Conservation (phyloP, 2,113 vertebrate species). For the Micromys minutus region DNA sequence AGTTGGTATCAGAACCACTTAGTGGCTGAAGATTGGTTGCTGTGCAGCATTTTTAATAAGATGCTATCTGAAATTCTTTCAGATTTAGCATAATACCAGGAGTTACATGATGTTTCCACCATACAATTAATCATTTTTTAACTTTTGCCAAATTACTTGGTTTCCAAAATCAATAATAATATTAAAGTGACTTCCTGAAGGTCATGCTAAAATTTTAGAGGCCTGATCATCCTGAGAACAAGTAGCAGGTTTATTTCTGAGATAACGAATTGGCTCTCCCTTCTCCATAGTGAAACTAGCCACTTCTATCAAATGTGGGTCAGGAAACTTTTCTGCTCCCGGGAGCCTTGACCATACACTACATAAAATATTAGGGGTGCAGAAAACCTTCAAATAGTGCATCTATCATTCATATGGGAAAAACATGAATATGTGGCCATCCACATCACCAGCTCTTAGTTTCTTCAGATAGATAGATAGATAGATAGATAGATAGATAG, state of each 20-base stretch:
- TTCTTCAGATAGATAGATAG: no score
- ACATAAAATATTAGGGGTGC: neutral
- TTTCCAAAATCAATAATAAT: constrained; percentile 26
- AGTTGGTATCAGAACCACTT: neutral
- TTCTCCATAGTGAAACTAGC: neutral
- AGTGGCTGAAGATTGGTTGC: neutral
- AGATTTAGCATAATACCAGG: neutral
- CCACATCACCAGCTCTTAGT: neutral
- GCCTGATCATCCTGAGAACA: neutral
- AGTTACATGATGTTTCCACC: neutral
- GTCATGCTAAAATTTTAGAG: constrained; percentile 22
- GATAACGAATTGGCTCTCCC: neutral
- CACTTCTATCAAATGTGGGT: neutral
- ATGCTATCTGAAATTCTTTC: constrained; percentile 16
- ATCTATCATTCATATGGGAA: neutral
- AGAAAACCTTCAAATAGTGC: neutral
- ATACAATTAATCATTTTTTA: neutral
- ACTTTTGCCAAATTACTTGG: neutral
- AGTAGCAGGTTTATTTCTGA: neutral
- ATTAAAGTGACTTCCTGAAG: constrained; percentile 34
- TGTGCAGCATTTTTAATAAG: constrained; percentile 17
- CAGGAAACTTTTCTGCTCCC: neutral
- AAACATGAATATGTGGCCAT: neutral
- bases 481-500: no score
- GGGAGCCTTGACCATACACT: neutral